phyloP scores from a whole-genome alignment of 2,113 vertebrate species.

The Thunnus maccoyii region DNA sequence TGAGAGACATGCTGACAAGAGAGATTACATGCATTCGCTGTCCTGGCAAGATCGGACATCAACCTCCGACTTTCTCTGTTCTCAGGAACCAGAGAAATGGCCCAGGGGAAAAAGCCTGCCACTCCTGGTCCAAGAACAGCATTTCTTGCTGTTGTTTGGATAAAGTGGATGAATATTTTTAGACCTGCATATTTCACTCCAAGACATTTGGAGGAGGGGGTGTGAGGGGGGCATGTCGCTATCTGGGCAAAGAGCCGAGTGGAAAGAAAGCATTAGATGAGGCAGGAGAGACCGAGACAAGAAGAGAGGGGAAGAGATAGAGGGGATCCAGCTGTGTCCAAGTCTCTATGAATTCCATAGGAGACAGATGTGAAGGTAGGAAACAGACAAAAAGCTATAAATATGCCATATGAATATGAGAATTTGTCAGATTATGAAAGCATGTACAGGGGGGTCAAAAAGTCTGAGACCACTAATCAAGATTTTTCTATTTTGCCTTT shows the following conservation, averaged over 20 bases:
- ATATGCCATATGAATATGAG: slow-evolving; percentile 43
- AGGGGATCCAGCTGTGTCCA: slow-evolving; percentile 77
- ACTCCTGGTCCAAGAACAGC: slow-evolving; percentile 78
- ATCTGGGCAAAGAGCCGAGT: slow-evolving; percentile 82
- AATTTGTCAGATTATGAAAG: slow-evolving; percentile 53
- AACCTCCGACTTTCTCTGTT: slow-evolving; percentile 56
- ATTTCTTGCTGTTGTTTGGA: slow-evolving; percentile 79
- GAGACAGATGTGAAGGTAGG: slow-evolving; percentile 56
- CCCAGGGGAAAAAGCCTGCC: slow-evolving; percentile 46
- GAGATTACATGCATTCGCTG: slow-evolving; percentile 57
- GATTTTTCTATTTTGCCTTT: no score
- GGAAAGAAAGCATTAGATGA: slow-evolving; percentile 79
- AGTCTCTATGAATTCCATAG: slow-evolving; percentile 63
- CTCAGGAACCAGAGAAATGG: slow-evolving; percentile 65
- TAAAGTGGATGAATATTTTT: slow-evolving; percentile 85
- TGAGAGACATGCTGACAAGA: slow-evolving; percentile 56
- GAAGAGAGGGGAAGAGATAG: slow-evolving; percentile 27
- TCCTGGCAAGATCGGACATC: slow-evolving; percentile 57
- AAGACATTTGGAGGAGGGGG: slow-evolving; percentile 62
- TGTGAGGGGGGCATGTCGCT: slow-evolving; percentile 57
- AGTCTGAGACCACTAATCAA: no score
- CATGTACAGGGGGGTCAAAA: background rate
- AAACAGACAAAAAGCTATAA: slow-evolving; percentile 57
- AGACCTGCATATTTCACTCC: slow-evolving; percentile 81
- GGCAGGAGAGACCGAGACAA: slow-evolving; percentile 43